Percentiles rank a stretch among this genome's conserved stretches.
phyloP scores from a whole-genome alignment of 1,140 invertebrate genomes.

The Calephelis virginiensis region DNA sequence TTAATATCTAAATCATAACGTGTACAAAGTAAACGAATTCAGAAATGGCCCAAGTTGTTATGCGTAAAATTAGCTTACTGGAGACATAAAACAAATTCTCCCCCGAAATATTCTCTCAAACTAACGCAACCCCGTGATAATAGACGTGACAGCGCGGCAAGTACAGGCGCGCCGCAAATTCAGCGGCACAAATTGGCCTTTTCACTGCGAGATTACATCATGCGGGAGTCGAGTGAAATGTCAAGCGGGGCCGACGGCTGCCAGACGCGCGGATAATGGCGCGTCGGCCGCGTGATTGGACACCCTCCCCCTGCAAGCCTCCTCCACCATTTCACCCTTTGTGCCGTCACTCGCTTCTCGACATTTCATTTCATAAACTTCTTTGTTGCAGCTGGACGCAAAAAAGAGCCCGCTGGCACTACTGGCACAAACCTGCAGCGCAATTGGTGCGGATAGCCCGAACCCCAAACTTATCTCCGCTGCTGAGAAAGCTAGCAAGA shows the following conservation, averaged over 20 bases:
- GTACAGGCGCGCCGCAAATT: slow-evolving; percentile 73
- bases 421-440: slow-evolving; percentile 96
- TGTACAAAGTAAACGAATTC: not conserved
- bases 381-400: slow-evolving; percentile 92
- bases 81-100: slow-evolving; percentile 51
- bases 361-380: slow-evolving; percentile 76
- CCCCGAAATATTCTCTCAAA: slow-evolving; percentile 51
- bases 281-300: slow-evolving; percentile 78
- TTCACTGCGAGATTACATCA: slow-evolving; percentile 79
- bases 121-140: slow-evolving; percentile 59
- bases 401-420: slow-evolving; percentile 97
- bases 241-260: slow-evolving; percentile 76
- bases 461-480: slow-evolving; percentile 84
- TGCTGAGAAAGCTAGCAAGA: slow-evolving; percentile 82
- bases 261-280: slow-evolving; percentile 79
- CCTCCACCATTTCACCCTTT: slow-evolving; percentile 62
- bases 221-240: slow-evolving; percentile 77
- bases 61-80: slow-evolving; percentile 31
- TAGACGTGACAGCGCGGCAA: slow-evolving; percentile 71
- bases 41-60: slow-evolving; percentile 1
- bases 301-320: slow-evolving; percentile 44
- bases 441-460: slow-evolving; percentile 93
- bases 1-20: too few relatives aligned
- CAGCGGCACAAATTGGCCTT: slow-evolving; percentile 77
- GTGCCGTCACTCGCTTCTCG: slow-evolving; percentile 73